phyloP scores from a whole-genome alignment of 1,140 invertebrate genomes.

The Cecropterus lyciades region DNA sequence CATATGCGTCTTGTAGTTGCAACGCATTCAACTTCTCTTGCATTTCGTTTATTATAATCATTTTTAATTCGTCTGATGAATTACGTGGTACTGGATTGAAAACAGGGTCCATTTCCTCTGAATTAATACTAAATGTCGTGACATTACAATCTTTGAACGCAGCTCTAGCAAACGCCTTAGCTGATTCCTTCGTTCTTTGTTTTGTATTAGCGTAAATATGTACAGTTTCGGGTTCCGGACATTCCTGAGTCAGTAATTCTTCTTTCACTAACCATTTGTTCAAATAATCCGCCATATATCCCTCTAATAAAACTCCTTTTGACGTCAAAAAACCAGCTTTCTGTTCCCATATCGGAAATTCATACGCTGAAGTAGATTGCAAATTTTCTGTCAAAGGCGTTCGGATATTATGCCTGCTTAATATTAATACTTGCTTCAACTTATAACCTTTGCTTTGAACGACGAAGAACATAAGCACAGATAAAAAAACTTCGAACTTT shows the following conservation, averaged over 20 bases:
- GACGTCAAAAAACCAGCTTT: constrained; percentile 48
- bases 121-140: constrained; percentile 47
- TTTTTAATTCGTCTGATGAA: constrained; percentile 45
- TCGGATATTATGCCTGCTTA: constrained; percentile 72
- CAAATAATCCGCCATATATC: constrained; percentile 57
- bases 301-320: constrained; percentile 59
- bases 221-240: constrained; percentile 49
- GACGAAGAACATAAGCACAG: constrained; percentile 36
- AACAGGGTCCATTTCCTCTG: constrained; percentile 56
- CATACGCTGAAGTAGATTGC: constrained; percentile 44
- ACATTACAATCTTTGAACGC: constrained; percentile 63
- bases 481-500: constrained; percentile 29
- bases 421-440: constrained; percentile 63
- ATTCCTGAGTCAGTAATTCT: constrained; percentile 47
- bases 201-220: constrained; percentile 62
- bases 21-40: constrained; percentile 48
- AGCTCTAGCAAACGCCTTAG: constrained; percentile 56
- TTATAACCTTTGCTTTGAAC: constrained; percentile 39
- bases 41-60: constrained; percentile 52
- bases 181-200: constrained; percentile 60
- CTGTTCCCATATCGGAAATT: constrained; percentile 52
- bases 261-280: constrained; percentile 49
- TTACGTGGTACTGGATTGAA: constrained; percentile 64
- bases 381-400: constrained; percentile 58
- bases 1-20: constrained; percentile 50